Evolutionary conservation across 2,888 invertebrate genomes (phyloP).

Genomic region (Theretra japonica): DNA sequence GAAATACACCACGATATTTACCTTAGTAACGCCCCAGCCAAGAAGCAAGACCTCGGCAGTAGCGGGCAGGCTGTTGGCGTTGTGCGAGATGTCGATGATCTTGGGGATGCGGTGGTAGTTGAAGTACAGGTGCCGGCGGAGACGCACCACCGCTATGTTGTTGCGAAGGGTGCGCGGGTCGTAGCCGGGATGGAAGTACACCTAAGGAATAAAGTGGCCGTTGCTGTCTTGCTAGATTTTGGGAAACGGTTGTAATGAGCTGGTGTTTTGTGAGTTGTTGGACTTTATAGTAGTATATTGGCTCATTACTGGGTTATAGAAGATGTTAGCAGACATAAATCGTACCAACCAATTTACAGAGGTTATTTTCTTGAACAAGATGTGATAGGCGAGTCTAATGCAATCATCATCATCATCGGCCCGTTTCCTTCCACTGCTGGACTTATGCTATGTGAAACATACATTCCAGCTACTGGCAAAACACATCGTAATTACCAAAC

Average conservation of each 20-base stretch:
- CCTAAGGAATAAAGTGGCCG: slow-evolving; percentile 48
- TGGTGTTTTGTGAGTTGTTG: no score
- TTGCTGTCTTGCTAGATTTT: not conserved
- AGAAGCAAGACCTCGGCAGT: slow-evolving; percentile 68
- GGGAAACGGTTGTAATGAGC: not conserved
- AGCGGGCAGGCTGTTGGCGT: slow-evolving; percentile 45
- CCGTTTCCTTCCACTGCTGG: no score
- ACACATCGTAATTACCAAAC: no score
- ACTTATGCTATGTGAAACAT: no score
- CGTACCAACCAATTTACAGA: no score
- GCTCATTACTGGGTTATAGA: no score
- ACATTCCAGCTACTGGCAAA: no score
- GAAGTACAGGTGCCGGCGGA: slow-evolving; percentile 61
- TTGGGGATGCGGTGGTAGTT: slow-evolving; percentile 64
- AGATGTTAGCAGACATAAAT: no score
- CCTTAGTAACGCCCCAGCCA: slow-evolving; percentile 79
- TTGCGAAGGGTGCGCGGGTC: slow-evolving; percentile 63
- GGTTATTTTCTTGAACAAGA: no score
- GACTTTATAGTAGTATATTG: no score
- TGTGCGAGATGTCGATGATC: slow-evolving; percentile 59
- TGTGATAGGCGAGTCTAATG: no score
- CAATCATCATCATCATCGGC: no score
- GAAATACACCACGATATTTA: slow-evolving; percentile 36
- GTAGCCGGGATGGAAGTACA: slow-evolving; percentile 76
- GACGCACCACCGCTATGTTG: slow-evolving; percentile 71